Conservation (phyloP, 2,888 invertebrate genomes). For the Calameuta pallipes region DNA sequence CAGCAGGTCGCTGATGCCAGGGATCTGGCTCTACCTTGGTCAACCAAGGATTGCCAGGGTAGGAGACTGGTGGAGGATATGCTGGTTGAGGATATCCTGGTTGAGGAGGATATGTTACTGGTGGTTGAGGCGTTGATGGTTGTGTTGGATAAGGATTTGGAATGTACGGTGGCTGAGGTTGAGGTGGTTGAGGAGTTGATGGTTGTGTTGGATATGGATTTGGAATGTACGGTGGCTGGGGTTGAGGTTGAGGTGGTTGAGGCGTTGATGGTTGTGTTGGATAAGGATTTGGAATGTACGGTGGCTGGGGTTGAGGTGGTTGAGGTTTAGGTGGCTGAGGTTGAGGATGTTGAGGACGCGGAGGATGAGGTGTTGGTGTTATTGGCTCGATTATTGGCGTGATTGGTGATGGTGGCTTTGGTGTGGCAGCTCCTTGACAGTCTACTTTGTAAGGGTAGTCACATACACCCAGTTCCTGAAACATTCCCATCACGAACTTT, state of each 20-base stretch:
- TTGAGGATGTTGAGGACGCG: constrained; percentile 25
- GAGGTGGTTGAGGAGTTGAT: constrained; percentile 26
- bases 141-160: constrained; percentile 30
- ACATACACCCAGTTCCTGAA: constrained; percentile 73
- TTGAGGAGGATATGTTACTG: neutral
- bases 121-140: constrained; percentile 23
- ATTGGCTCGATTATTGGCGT: neutral
- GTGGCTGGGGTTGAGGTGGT: constrained; percentile 29
- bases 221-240: constrained; percentile 34
- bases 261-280: constrained; percentile 29
- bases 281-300: constrained; percentile 33
- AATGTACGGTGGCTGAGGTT: constrained; percentile 33
- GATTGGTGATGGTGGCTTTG: constrained; percentile 32
- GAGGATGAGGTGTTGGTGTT: constrained; percentile 16
- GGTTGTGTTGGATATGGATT: constrained; percentile 27
- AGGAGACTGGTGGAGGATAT: constrained; percentile 30
- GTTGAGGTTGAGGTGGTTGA: constrained; percentile 16
- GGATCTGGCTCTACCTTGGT: constrained; percentile 33
- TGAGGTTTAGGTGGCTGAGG: constrained; percentile 28
- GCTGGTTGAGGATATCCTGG: constrained; percentile 15
- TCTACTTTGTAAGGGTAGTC: constrained; percentile 74
- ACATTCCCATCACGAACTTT: constrained; percentile 47
- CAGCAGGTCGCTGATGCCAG: constrained; percentile 47
- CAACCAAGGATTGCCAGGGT: constrained; percentile 39
- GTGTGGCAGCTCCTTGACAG: constrained; percentile 66